These are phyloP conservation scores for Plecotus auritus DNA, from an alignment of 2,113 vertebrate species.

Conservation along the genomic window DNA sequence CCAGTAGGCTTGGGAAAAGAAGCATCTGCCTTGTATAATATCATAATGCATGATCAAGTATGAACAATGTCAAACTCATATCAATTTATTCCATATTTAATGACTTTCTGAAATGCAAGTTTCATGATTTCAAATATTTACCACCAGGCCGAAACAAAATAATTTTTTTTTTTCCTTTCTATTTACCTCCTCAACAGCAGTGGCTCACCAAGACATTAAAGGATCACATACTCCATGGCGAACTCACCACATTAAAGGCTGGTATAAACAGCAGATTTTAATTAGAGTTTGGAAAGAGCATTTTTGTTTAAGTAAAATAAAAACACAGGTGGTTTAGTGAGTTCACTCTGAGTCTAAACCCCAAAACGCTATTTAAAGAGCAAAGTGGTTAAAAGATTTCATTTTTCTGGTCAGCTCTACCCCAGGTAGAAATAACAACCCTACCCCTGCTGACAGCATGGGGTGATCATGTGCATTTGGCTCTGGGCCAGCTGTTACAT, in stretches of 20 bases:
- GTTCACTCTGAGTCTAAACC: constrained; percentile 58
- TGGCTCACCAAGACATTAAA: constrained; percentile 41
- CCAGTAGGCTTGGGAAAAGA: neutral
- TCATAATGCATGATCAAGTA: neutral
- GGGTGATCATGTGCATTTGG: constrained; percentile 8
- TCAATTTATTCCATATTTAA: neutral
- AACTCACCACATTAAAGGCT: neutral
- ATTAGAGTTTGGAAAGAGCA: constrained; percentile 56
- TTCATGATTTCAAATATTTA: constrained; percentile 6
- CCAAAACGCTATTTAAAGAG: constrained; percentile 66
- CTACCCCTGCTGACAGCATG: constrained; percentile 17
- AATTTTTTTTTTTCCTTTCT: neutral
- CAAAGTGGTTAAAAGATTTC: constrained; percentile 54
- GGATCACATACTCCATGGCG: neutral
- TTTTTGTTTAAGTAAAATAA: constrained; percentile 57
- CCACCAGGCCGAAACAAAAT: neutral
- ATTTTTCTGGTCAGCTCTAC: constrained; percentile 63
- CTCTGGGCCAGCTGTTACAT: constrained; percentile 22
- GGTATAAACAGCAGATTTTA: constrained; percentile 46
- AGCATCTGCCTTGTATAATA: neutral
- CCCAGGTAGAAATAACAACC: constrained; percentile 59
- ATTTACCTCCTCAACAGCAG: neutral
- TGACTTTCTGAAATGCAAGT: neutral
- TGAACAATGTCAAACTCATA: neutral
- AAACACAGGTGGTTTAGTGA: constrained; percentile 70